A percentile compares a stretch with the other conserved stretches of the same genome.
Conservation (phyloP, 2,888 invertebrate species). For the Nysson spinosus region DNA sequence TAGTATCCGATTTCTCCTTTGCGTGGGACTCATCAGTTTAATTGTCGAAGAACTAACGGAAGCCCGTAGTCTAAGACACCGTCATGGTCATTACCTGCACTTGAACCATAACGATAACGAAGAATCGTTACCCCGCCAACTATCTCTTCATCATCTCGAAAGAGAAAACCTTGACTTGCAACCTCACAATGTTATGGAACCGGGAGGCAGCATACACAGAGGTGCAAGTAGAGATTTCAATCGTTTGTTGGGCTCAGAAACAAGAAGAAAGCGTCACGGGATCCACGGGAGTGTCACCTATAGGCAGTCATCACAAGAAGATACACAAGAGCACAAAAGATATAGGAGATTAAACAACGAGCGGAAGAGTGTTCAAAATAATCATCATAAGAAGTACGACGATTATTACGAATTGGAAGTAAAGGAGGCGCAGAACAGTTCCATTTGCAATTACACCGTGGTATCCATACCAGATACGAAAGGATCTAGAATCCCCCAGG, state of each 20-base stretch:
- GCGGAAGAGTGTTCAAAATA: neutral
- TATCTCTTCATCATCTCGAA: neutral
- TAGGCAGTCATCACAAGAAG: too few relatives aligned
- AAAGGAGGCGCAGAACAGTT: constrained; percentile 54
- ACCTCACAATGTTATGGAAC: neutral
- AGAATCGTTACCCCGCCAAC: constrained; percentile 1
- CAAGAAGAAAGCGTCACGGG: constrained; percentile 17
- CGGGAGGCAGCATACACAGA: neutral
- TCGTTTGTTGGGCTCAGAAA: neutral
- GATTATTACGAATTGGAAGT: constrained; percentile 52
- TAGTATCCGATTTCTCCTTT: neutral
- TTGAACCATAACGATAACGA: neutral
- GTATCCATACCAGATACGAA: constrained; percentile 41
- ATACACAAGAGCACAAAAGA: neutral
- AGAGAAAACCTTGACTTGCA: neutral
- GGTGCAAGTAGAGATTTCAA: neutral
- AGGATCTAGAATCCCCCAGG: constrained; percentile 41
- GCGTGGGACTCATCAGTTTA: neutral
- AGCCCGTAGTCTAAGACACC: constrained; percentile 8
- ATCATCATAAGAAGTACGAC: neutral
- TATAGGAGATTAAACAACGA: neutral
- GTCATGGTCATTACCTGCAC: constrained; percentile 5
- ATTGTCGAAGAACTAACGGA: neutral
- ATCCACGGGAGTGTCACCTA: neutral
- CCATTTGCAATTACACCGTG: constrained; percentile 63